phyloP scores from a whole-genome alignment of 1,140 invertebrate genomes.

The Trachymyrmex cornetzi region DNA sequence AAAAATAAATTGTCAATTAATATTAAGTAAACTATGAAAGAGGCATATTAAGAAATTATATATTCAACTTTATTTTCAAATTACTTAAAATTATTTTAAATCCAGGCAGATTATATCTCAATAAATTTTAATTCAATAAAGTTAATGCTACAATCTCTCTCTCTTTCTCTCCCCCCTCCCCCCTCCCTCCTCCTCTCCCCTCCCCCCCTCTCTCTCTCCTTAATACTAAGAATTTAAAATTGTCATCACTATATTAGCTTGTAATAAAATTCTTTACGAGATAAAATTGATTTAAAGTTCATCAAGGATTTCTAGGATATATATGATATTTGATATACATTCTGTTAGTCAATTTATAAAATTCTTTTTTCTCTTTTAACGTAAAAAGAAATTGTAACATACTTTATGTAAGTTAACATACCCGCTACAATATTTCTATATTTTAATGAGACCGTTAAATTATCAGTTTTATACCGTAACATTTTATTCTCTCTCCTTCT shows the following conservation, averaged over 20 bases:
- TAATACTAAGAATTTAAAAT: not conserved
- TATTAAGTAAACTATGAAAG: not conserved
- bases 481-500: constrained; percentile 30
- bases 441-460: constrained; percentile 34
- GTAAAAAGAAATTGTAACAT: not conserved
- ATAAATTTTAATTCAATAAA: not conserved
- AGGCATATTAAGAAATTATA: not conserved
- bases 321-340: not conserved
- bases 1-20: not conserved
- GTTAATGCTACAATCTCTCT: not conserved
- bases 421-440: constrained; percentile 9
- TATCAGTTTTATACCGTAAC: constrained; percentile 5
- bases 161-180: too few relatives aligned
- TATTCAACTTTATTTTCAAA: not conserved
- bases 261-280: not conserved
- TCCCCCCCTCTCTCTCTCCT: too few relatives aligned
- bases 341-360: constrained; percentile 7
- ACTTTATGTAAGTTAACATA: constrained; percentile 3
- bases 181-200: too few relatives aligned
- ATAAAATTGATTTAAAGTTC: not conserved
- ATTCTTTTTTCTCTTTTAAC: not conserved
- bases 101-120: not conserved
- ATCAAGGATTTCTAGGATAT: not conserved
- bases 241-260: not conserved
- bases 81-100: not conserved